phyloP scores from a whole-genome alignment of 2,888 invertebrate species.

The Teinopalpus imperialis region DNA sequence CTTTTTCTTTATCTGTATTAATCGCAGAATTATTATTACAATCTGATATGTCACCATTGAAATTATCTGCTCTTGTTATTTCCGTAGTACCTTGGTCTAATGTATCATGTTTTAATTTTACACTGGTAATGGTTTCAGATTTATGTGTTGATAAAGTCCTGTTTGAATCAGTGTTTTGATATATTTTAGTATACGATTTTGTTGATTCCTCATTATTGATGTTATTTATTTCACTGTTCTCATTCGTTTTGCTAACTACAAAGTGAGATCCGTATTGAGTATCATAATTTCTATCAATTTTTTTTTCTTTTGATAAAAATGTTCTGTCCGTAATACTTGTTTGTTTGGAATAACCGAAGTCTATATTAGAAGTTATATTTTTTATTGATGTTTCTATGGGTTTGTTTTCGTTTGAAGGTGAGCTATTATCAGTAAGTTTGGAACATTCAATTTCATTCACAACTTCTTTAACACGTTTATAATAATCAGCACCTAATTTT shows the following conservation, averaged over 20 bases:
- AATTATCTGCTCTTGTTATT: not conserved
- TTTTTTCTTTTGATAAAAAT: not conserved
- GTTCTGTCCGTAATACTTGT: not conserved
- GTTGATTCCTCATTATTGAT: not conserved
- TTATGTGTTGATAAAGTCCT: not conserved
- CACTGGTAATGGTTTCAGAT: not conserved
- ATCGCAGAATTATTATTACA: not conserved
- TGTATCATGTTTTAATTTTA: not conserved
- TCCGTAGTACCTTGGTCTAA: not conserved
- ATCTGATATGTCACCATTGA: not conserved
- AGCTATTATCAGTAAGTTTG: constrained; percentile 2
- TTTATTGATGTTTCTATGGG: not conserved
- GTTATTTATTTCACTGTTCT: not conserved
- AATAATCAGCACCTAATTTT: not conserved
- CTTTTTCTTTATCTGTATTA: not conserved
- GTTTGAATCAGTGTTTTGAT: not conserved
- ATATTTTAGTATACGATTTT: constrained; percentile 4
- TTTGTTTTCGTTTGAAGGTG: not conserved
- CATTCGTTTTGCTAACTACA: not conserved
- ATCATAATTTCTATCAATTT: not conserved
- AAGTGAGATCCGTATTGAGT: not conserved
- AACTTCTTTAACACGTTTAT: constrained; percentile 6
- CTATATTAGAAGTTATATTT: too few species aligned
- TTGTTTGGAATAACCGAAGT: too few species aligned
- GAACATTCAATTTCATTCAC: not conserved